These are phyloP conservation scores for Drosophila bocki DNA, from an alignment of 1,140 invertebrate species.

Conservation along the genomic window DNA sequence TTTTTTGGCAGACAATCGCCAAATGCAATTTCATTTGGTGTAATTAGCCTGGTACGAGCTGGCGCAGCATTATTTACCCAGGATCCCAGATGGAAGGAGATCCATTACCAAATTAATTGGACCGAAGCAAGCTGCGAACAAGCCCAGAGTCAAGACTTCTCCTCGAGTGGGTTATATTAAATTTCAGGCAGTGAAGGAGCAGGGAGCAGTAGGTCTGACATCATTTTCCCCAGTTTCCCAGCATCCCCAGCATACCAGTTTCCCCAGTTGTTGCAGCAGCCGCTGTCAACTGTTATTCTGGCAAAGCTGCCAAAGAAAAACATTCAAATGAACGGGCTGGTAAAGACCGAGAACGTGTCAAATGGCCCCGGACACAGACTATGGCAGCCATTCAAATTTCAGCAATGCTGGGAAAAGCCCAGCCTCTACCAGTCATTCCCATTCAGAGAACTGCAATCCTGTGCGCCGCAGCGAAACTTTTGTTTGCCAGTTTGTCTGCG, in stretches of 20 bases:
- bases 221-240: constrained; percentile 13
- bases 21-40: constrained; percentile 44
- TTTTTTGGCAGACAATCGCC: constrained; percentile 30
- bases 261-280: constrained; percentile 37
- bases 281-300: constrained; percentile 28
- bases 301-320: constrained; percentile 15
- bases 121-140: constrained; percentile 20
- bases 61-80: constrained; percentile 7
- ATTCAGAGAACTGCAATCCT: constrained; percentile 16
- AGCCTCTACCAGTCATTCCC: background rate
- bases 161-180: constrained; percentile 7
- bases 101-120: constrained; percentile 20
- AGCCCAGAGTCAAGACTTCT: constrained; percentile 1
- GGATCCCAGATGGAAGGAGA: constrained; percentile 1
- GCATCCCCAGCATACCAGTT: constrained; percentile 1
- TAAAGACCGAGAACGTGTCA: constrained; percentile 57
- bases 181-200: constrained; percentile 3
- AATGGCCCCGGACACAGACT: constrained; percentile 43
- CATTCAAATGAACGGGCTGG: constrained; percentile 32
- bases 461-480: constrained; percentile 21
- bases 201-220: constrained; percentile 10
- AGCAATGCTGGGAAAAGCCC: background rate
- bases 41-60: constrained; percentile 34
- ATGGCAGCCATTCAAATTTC: background rate
- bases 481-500: constrained; percentile 37